phyloP scores from a whole-genome alignment of 2,797 vertebrate species.

The Pipistrellus kuhlii region DNA sequence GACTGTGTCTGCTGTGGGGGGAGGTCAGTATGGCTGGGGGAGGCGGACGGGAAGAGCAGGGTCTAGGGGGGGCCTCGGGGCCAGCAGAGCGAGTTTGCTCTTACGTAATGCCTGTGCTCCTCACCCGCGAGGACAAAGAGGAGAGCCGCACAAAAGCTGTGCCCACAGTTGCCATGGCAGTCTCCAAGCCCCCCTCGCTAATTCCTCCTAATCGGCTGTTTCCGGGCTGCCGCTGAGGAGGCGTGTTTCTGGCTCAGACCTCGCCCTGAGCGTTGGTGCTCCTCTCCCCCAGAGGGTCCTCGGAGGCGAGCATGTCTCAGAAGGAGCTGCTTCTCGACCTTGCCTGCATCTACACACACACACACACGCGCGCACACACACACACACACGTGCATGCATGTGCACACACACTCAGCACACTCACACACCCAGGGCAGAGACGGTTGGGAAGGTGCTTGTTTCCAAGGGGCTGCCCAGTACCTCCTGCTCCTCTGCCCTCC shows the following conservation, averaged over 20 bases:
- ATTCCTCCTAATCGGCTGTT: not conserved
- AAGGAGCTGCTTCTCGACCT: not conserved
- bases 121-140: slow-evolving; percentile 36
- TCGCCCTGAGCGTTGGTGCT: not conserved
- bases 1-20: not conserved
- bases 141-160: not conserved
- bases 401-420: fast-evolving
- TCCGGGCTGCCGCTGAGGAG: not conserved
- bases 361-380: fast-evolving
- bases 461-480: not conserved
- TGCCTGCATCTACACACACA: fast-evolving
- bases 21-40: too few species aligned
- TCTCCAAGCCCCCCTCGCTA: not conserved
- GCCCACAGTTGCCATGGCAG: slow-evolving; percentile 62
- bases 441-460: not conserved
- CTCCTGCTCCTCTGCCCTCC: not conserved
- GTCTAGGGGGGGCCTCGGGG: not conserved
- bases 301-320: not conserved
- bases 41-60: not conserved
- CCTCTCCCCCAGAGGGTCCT: not conserved
- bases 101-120: not conserved
- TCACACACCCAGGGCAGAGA: not conserved
- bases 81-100: not conserved
- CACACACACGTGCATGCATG: too few species aligned
- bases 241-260: not conserved